These are phyloP conservation scores for Syrmaticus mikado DNA, from an alignment of 2,113 vertebrate genomes.

Conservation along the genomic window DNA sequence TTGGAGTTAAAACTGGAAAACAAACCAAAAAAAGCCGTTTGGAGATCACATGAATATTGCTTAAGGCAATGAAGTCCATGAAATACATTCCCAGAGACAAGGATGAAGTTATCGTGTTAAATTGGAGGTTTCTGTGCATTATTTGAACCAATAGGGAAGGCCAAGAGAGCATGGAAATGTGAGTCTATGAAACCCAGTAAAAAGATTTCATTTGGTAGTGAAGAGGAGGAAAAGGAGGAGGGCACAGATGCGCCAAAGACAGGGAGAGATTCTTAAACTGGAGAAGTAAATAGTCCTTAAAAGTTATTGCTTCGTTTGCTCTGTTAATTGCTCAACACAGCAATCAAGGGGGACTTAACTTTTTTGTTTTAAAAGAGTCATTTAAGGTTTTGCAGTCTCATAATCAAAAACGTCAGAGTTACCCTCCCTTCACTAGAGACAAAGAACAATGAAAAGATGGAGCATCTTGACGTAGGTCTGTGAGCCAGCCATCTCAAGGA, in stretches of 20 bases:
- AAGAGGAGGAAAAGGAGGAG: background rate
- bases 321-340: background rate
- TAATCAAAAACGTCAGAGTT: background rate
- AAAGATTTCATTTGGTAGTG: background rate
- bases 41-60: background rate
- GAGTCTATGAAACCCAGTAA: background rate
- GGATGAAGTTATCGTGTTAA: background rate
- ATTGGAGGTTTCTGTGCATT: background rate
- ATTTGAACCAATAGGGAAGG: background rate
- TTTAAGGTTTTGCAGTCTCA: background rate
- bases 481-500: slow-evolving; percentile 4
- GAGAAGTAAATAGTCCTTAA: background rate
- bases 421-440: background rate
- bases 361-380: background rate
- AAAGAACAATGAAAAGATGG: background rate
- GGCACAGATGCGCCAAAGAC: background rate
- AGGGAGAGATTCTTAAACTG: background rate
- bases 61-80: background rate
- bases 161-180: background rate
- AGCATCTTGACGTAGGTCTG: background rate
- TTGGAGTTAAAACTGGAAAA: background rate
- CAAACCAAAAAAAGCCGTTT: background rate
- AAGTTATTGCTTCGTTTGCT: background rate
- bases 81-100: background rate
- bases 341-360: background rate